Conservation (phyloP, 1,140 invertebrate genomes). For the Procambarus virginalis region DNA sequence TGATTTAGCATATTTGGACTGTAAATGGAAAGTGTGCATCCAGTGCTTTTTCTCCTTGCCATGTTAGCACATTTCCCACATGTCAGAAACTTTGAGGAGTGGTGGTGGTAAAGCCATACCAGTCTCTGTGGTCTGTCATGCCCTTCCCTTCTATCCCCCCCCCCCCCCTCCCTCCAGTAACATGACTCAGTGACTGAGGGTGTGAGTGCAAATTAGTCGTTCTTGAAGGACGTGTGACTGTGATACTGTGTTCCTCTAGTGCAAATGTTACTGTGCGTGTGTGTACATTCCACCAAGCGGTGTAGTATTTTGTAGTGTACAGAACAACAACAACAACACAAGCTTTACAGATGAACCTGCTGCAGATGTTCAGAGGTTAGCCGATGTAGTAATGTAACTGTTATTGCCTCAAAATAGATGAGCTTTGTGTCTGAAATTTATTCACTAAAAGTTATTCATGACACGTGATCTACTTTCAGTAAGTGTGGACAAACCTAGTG, state of each 20-base stretch:
- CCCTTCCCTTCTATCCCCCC: neutral
- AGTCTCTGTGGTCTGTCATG: slow-evolving; percentile 36
- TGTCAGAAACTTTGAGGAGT: slow-evolving; percentile 35
- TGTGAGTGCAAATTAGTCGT: slow-evolving; percentile 63
- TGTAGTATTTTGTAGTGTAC: slow-evolving; percentile 65
- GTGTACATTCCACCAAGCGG: slow-evolving; percentile 65
- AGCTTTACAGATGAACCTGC: slow-evolving; percentile 60
- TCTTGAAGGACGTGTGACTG: slow-evolving; percentile 68
- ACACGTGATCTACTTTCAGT: slow-evolving; percentile 42
- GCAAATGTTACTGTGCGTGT: slow-evolving; percentile 59
- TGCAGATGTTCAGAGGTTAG: slow-evolving; percentile 57
- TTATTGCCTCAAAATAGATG: slow-evolving; percentile 56
- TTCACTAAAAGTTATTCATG: slow-evolving; percentile 38
- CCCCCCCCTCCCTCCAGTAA: slow-evolving; percentile 38
- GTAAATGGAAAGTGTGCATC: slow-evolving; percentile 50
- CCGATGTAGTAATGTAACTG: slow-evolving; percentile 54
- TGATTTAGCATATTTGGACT: slow-evolving; percentile 42
- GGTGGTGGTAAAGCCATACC: slow-evolving; percentile 10
- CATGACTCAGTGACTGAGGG: slow-evolving; percentile 63
- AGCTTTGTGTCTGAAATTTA: slow-evolving; percentile 35
- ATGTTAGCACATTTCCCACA: slow-evolving; percentile 54
- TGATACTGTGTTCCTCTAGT: slow-evolving; percentile 68
- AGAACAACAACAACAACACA: slow-evolving; percentile 59
- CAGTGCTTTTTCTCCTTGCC: slow-evolving; percentile 63
- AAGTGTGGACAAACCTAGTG: slow-evolving; percentile 60